Conservation (phyloP, 1,140 invertebrate species). For the Diabrotica undecimpunctata region DNA sequence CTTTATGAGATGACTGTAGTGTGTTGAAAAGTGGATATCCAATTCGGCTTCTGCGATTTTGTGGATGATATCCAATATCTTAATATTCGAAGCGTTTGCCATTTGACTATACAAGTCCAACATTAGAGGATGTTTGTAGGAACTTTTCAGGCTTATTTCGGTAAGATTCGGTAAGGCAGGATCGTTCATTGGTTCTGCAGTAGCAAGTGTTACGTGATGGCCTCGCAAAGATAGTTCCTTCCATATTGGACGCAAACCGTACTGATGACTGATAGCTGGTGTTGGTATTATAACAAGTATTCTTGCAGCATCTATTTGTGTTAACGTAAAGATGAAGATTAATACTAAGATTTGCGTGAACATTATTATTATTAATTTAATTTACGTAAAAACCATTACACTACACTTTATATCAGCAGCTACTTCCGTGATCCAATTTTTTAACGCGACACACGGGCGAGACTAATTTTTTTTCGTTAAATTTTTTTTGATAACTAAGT, state of each 20-base stretch:
- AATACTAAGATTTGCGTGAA: too few species aligned
- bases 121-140: neutral
- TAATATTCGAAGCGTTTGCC: neutral
- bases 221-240: constrained; percentile 25
- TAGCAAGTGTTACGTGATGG: constrained; percentile 23
- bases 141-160: constrained; percentile 14
- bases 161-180: constrained; percentile 13
- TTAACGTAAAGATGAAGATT: too few species aligned
- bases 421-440: too few species aligned
- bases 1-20: neutral
- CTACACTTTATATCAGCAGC: too few species aligned
- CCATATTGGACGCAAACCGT: constrained; percentile 44
- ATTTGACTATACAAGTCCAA: neutral
- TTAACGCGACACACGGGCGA: too few species aligned
- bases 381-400: too few species aligned
- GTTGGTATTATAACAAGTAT: neutral
- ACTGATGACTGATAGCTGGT: constrained; percentile 49
- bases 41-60: neutral
- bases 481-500: too few species aligned
- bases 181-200: constrained; percentile 13
- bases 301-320: too few species aligned
- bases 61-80: neutral
- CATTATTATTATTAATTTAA: too few species aligned
- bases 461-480: too few species aligned
- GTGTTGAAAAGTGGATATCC: neutral